Evolutionary conservation across 1,140 invertebrate genomes (phyloP).

Genomic region (Heliconius nattereri): DNA sequence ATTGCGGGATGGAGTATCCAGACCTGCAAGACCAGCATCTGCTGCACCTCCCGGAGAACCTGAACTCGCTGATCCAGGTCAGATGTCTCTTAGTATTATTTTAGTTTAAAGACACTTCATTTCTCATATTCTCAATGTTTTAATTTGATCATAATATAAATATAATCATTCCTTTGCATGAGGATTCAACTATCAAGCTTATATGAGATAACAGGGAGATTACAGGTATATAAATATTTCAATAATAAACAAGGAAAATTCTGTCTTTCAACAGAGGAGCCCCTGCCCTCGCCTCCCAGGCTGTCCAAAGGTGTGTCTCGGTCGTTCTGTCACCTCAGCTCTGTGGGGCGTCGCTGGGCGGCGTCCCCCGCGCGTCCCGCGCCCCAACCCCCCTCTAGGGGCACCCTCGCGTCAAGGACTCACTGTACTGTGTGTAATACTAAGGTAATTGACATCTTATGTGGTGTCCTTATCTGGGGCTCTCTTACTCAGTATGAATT

Average conservation of each 20-base stretch:
- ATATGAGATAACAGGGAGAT: no score
- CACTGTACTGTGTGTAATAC: constrained; percentile 90
- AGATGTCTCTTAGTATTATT: not conserved
- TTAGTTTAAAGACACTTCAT: no score
- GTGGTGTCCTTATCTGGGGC: no score
- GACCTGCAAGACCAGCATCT: constrained; percentile 62
- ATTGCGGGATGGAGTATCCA: constrained; percentile 48
- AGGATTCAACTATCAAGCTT: no score
- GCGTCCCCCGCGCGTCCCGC: constrained; percentile 57
- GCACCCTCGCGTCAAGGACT: constrained; percentile 92
- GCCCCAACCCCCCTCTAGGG: constrained; percentile 77
- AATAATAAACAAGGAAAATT: no score
- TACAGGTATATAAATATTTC: no score
- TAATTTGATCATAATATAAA: no score
- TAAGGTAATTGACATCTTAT: constrained; percentile 81
- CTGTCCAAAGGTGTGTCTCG: constrained; percentile 72
- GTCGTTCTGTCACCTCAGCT: constrained; percentile 74
- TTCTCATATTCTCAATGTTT: no score
- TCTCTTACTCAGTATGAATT: no score
- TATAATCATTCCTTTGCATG: no score
- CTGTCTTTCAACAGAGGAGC: constrained; percentile 27
- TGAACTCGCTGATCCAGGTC: constrained; percentile 57
- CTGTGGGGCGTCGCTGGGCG: constrained; percentile 64
- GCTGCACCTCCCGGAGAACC: constrained; percentile 65
- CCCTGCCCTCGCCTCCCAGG: constrained; percentile 35